Base-by-base conservation (phyloP, 2,797 vertebrate genomes). In the Ataeniobius toweri region DNA sequence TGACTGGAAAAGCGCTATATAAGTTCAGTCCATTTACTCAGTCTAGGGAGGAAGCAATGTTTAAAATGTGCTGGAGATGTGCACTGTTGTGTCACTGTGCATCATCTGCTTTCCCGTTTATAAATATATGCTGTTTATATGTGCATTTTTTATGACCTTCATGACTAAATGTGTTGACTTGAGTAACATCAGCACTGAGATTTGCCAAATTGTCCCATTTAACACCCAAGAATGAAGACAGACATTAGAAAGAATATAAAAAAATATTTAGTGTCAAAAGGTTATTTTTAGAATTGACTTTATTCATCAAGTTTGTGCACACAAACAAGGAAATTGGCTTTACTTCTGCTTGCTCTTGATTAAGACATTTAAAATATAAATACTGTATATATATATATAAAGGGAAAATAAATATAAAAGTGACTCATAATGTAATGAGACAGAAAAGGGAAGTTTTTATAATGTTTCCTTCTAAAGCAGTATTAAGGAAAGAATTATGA, bases 11-110 rank as follows among this genome's bases (percentile, higher is more conserved):
- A n/a, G n/a, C n/a, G n/a, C n/a, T n/a, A n/a, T n/a, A n/a, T n/a
- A n/a, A n/a, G n/a, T n/a, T n/a, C n/a, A n/a, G n/a, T n/a, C n/a
- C n/a, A n/a, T 87, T 89, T 88, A 83, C 86, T 87, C 81, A 79
- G 77, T 88, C 82, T 86, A 86, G 90, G 70, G 89, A 73, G 71
- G 75, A 83, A 90, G 78, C 85, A 84, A 84, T 89, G 82, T 87
- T 84, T 84, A 78, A 83, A 59, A 36, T 39, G 59, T 78, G 46
- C 44, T 71, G 41, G 3, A 50, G 48, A 50, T 50, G 44, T 9
- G 5, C 44, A 44, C 44, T 44, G 44, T 44, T 6, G 5, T 44
- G 44, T 44, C 44, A 44, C 44, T 44, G 44, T 44, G 44, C 8
- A 44, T 44, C 5, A 6, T 44, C 44, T 44, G 44, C 8, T 44